Conservation (phyloP, 2,797 vertebrate genomes). For the Nasua narica region DNA sequence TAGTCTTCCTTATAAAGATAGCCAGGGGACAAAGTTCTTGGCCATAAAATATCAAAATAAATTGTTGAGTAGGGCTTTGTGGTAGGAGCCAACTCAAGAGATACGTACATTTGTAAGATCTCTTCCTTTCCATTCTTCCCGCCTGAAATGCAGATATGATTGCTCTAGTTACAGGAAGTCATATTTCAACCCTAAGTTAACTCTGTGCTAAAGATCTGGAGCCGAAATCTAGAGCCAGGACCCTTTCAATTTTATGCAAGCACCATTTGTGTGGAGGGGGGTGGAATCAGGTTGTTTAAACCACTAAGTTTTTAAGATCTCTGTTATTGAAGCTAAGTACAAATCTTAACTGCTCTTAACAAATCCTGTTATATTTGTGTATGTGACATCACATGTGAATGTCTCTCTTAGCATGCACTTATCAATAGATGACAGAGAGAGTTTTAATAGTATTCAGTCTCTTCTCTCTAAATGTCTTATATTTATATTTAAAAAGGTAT, state of each 20-base stretch:
- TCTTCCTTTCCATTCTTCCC: background rate
- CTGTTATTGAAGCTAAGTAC: background rate
- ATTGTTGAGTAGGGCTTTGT: background rate
- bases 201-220: background rate
- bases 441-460: background rate
- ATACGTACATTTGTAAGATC: background rate
- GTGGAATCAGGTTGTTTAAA: background rate
- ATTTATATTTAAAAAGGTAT: background rate
- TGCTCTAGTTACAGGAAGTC: background rate
- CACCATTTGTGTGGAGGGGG: background rate
- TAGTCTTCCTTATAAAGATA: background rate
- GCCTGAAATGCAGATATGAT: too few species aligned
- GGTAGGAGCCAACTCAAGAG: background rate
- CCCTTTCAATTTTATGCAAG: background rate
- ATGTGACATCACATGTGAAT: background rate
- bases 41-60: background rate
- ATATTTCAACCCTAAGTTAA: background rate
- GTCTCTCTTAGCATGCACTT: background rate
- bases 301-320: background rate
- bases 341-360: background rate
- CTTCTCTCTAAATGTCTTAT: background rate
- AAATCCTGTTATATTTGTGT: background rate
- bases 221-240: fast-evolving
- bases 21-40: background rate
- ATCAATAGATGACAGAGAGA: background rate